Conservation (phyloP, 2,113 vertebrate species). For the Motacilla alba region DNA sequence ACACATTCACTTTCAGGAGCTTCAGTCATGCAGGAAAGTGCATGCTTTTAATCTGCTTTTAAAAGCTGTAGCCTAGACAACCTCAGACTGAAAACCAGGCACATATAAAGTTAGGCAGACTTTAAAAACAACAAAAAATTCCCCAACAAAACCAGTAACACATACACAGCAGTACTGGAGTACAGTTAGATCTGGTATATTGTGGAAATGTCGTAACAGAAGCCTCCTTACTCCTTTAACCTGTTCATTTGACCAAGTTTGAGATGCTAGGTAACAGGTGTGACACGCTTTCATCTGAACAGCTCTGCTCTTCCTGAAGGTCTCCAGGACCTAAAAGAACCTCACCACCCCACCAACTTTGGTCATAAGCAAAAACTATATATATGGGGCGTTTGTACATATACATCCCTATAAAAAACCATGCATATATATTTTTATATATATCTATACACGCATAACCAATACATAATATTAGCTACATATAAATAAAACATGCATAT, state of each 20-base stretch:
- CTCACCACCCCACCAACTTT: background rate
- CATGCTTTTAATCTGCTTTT: background rate
- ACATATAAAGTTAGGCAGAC: background rate
- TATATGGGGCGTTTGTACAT: background rate
- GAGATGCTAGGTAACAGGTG: background rate
- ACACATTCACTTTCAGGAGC: background rate
- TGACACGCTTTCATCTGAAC: background rate
- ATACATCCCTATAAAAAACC: background rate
- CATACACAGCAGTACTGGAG: background rate
- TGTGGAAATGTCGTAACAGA: background rate
- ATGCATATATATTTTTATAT: no score
- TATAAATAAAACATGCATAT: background rate
- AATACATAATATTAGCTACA: background rate
- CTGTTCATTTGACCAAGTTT: background rate
- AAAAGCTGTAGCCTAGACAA: background rate
- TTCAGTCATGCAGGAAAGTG: background rate
- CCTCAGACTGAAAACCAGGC: background rate
- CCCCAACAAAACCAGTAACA: background rate
- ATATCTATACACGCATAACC: fast-evolving
- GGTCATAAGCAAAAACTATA: background rate
- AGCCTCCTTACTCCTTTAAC: background rate
- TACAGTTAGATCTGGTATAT: background rate
- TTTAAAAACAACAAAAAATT: background rate
- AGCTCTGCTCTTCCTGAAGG: background rate
- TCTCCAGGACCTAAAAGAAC: background rate